Conservation (phyloP, 2,888 invertebrate genomes). For the Cecidostiba fungosa region DNA sequence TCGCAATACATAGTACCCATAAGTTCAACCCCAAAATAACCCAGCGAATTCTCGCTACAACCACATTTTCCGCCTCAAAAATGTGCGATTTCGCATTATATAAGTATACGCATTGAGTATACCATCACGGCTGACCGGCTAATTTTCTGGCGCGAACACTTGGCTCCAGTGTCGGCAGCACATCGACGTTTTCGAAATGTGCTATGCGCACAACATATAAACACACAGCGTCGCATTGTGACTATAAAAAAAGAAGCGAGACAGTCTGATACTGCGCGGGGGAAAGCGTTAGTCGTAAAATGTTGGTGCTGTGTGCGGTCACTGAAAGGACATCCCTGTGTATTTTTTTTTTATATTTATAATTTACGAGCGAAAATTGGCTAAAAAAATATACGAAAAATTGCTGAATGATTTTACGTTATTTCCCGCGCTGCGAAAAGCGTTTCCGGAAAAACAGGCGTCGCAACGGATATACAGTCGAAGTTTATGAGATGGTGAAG, state of each 20-base stretch:
- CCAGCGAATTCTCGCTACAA: no score
- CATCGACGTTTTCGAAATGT: slow-evolving; percentile 3
- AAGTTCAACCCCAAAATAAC: no score
- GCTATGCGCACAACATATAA: not conserved
- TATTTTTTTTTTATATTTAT: not conserved
- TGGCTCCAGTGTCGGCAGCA: not conserved
- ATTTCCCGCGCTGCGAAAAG: not conserved
- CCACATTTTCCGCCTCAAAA: no score
- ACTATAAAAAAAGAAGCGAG: slow-evolving; percentile 12
- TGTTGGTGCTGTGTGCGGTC: not conserved
- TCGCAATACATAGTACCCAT: no score
- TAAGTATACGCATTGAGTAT: not conserved
- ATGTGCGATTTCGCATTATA: no score
- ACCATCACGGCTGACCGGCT: slow-evolving; percentile 12
- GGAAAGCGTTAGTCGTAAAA: slow-evolving; percentile 3
- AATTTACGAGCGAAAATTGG: slow-evolving; percentile 15
- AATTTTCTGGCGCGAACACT: slow-evolving; percentile 15
- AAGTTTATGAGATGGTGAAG: not conserved
- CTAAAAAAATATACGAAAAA: not conserved
- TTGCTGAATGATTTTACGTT: not conserved
- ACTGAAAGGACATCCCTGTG: not conserved
- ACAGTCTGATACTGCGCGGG: not conserved
- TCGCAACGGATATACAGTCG: not conserved
- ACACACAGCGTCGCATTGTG: not conserved
- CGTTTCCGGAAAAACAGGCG: not conserved